Conservation (phyloP, 2,113 vertebrate species). For the Saimiri boliviensis region DNA sequence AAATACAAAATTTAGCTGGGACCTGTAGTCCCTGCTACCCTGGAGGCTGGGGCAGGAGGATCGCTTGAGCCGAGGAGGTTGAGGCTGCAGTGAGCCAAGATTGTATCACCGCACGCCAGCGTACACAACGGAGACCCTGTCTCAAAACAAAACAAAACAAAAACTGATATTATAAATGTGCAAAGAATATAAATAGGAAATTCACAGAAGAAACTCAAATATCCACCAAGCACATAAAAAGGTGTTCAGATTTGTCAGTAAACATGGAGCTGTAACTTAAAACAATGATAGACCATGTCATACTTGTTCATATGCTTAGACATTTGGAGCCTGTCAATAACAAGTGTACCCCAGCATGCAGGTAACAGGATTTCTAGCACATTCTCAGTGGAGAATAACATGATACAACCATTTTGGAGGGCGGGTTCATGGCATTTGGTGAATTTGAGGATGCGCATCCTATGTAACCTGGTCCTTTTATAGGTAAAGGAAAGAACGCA, state of each 20-base stretch:
- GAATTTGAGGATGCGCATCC: not conserved
- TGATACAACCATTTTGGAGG: not conserved
- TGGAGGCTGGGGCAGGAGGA: too few relatives aligned
- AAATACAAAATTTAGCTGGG: too few relatives aligned
- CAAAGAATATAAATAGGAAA: not conserved
- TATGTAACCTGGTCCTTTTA: not conserved
- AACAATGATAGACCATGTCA: not conserved
- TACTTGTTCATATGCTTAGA: accelerated
- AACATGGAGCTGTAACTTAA: not conserved
- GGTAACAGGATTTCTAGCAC: not conserved
- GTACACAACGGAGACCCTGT: too few relatives aligned
- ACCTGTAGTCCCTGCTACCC: too few relatives aligned
- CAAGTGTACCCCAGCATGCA: too few relatives aligned
- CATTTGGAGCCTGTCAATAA: accelerated
- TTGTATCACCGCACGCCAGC: too few relatives aligned
- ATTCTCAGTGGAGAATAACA: accelerated
- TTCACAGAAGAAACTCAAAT: not conserved
- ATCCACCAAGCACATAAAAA: not conserved
- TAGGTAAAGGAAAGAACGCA: not conserved
- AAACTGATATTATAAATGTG: not conserved
- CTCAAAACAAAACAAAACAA: not conserved
- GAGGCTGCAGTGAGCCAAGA: too few relatives aligned
- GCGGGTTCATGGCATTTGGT: accelerated
- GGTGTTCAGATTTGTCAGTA: not conserved
- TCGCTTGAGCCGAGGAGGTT: too few relatives aligned